These are phyloP conservation scores for Argopecten irradians DNA, from an alignment of 1,140 invertebrate species.

Conservation along the genomic window DNA sequence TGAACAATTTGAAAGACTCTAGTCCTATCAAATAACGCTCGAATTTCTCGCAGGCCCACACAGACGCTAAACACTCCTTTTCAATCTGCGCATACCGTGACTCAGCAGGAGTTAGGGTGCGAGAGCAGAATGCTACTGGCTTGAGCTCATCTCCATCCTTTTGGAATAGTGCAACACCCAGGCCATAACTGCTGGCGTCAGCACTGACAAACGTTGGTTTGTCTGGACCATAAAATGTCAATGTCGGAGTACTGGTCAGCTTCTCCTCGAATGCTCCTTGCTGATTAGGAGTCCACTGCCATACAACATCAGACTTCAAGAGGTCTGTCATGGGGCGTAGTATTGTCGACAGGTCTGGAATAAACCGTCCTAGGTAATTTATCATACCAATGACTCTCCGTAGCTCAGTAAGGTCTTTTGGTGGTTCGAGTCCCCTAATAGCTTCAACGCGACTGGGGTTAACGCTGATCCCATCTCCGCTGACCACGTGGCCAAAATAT, in stretches of 20 bases:
- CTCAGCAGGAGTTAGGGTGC: conserved; percentile 75
- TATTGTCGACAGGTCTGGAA: conserved; percentile 38
- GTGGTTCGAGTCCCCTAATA: conserved; percentile 72
- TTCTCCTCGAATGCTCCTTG: conserved; percentile 30
- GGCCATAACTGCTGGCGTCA: conserved; percentile 53
- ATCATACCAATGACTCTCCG: conserved; percentile 71
- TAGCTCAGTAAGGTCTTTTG: conserved; percentile 71
- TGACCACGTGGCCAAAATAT: conserved; percentile 53
- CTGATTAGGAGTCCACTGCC: conserved; percentile 41
- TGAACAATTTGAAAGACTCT: conserved; percentile 35
- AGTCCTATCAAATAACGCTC: conserved; percentile 33
- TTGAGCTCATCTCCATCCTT: conserved; percentile 42
- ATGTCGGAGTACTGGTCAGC: conserved; percentile 3
- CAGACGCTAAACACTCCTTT: conserved; percentile 77
- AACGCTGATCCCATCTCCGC: conserved; percentile 66
- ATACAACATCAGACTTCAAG: conserved; percentile 29
- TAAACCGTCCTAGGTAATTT: conserved; percentile 73
- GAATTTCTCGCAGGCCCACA: conserved; percentile 46
- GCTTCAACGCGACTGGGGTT: conserved; percentile 74
- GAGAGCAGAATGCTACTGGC: conserved; percentile 76
- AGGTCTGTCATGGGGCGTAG: conserved; percentile 40
- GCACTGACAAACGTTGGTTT: conserved; percentile 48
- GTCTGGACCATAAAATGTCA: conserved; percentile 34
- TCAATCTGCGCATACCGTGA: conserved; percentile 78
- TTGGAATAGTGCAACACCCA: conserved; percentile 53